Evolutionary conservation across 1,140 invertebrate species (phyloP).

Genomic region (Polypedilum pembai): DNA sequence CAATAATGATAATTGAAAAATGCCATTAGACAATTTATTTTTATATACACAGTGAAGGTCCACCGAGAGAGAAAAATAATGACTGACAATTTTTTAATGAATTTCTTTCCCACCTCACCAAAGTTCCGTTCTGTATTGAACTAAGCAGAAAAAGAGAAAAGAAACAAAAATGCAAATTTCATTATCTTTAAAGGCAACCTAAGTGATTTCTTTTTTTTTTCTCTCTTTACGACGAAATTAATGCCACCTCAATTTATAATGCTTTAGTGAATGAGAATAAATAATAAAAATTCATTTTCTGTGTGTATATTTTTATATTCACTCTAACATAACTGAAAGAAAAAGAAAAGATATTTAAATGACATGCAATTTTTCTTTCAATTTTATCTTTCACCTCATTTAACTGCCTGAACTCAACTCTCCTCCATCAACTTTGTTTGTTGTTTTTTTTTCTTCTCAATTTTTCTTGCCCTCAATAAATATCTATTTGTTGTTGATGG

Average conservation of each 20-base stretch:
- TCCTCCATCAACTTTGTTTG: slow-evolving; percentile 6
- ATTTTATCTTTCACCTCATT: slow-evolving; percentile 28
- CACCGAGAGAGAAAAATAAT: slow-evolving; percentile 15
- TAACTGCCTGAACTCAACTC: slow-evolving; percentile 16
- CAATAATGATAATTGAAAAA: slow-evolving; percentile 19
- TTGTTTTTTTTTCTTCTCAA: too few relatives aligned
- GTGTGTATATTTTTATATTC: background rate
- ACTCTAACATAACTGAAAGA: background rate
- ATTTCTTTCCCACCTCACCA: background rate
- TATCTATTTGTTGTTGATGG: background rate
- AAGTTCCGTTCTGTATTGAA: background rate
- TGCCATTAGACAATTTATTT: slow-evolving; percentile 13
- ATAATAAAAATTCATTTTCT: slow-evolving; percentile 22
- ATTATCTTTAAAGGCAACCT: slow-evolving; percentile 23
- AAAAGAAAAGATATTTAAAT: background rate
- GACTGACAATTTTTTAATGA: slow-evolving; percentile 25
- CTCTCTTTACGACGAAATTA: slow-evolving; percentile 13
- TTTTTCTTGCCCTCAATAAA: background rate
- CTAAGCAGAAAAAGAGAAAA: background rate
- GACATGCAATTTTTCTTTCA: slow-evolving; percentile 28
- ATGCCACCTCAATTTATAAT: slow-evolving; percentile 27
- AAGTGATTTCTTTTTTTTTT: slow-evolving; percentile 11
- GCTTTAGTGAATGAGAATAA: slow-evolving; percentile 26
- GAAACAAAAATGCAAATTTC: slow-evolving; percentile 24
- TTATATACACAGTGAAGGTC: background rate